Conservation (phyloP, 2,797 vertebrate genomes). For the Euthynnus affinis region DNA sequence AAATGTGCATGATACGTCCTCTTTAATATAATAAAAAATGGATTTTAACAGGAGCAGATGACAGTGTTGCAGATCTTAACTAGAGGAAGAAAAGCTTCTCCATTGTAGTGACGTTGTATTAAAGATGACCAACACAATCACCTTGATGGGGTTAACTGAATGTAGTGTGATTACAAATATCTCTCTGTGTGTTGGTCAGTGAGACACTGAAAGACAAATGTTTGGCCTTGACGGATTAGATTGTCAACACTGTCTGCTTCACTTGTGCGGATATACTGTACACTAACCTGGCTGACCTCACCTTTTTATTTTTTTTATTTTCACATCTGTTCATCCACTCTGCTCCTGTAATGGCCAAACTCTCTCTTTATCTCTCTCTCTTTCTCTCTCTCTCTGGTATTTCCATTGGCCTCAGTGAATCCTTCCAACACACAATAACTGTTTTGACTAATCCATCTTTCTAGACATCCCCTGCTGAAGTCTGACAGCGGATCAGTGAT, state of each 20-base stretch:
- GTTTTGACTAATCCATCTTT: slow-evolving; percentile 24
- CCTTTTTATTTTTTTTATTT: slow-evolving; percentile 8
- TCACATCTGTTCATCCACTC: slow-evolving; percentile 67
- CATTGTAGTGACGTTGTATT: too few species aligned
- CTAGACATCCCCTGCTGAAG: not conserved
- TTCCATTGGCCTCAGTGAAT: slow-evolving; percentile 63
- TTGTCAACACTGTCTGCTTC: not conserved
- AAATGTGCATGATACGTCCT: too few species aligned
- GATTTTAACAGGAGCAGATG: too few species aligned
- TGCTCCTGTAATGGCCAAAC: slow-evolving; percentile 35
- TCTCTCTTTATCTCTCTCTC: slow-evolving; percentile 20
- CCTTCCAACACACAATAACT: slow-evolving; percentile 38
- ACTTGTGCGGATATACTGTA: not conserved
- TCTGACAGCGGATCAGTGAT: not conserved
- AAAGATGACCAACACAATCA: not conserved
- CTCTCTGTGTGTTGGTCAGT: not conserved
- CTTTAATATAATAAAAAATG: too few species aligned
- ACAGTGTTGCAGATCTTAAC: too few species aligned
- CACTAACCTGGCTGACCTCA: slow-evolving; percentile 14
- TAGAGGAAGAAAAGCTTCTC: too few species aligned
- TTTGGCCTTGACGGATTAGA: not conserved
- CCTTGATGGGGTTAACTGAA: not conserved
- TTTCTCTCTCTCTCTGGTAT: slow-evolving; percentile 51
- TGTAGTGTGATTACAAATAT: not conserved
- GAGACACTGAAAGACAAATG: not conserved